Evolutionary conservation across 2,797 vertebrate genomes (phyloP).

Genomic region (Alosa sapidissima): DNA sequence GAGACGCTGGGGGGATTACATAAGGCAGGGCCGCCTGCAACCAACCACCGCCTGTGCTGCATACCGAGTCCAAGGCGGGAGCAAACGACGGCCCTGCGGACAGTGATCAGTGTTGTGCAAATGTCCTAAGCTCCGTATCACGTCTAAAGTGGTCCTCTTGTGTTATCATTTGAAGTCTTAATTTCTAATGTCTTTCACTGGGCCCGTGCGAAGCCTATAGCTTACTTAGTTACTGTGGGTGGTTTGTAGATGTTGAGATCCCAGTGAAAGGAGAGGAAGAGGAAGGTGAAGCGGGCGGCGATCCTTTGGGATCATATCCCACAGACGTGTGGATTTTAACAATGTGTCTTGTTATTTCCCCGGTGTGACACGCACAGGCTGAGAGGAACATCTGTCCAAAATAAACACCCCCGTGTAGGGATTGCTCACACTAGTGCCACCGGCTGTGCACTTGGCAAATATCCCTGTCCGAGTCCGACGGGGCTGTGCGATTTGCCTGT

Average conservation of each 20-base stretch:
- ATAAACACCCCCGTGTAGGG: neutral
- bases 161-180: neutral
- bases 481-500: neutral
- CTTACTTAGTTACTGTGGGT: neutral
- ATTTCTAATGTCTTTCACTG: neutral
- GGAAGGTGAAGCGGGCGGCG: neutral
- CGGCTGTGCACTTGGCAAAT: neutral
- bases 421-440: neutral
- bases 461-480: neutral
- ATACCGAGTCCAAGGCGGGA: neutral
- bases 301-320: neutral
- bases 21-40: neutral
- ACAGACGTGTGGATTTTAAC: neutral
- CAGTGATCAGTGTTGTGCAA: neutral
- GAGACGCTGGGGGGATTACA: slow-evolving; percentile 15
- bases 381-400: neutral
- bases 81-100: neutral
- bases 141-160: neutral
- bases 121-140: neutral
- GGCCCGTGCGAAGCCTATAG: neutral
- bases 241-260: neutral
- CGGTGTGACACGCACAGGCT: neutral
- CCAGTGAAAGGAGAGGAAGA: neutral
- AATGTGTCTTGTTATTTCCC: neutral
- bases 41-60: neutral